A percentile compares a stretch with the other conserved stretches of the same genome.
Conservation (phyloP, 2,113 vertebrate species). For the Grallaria varia region DNA sequence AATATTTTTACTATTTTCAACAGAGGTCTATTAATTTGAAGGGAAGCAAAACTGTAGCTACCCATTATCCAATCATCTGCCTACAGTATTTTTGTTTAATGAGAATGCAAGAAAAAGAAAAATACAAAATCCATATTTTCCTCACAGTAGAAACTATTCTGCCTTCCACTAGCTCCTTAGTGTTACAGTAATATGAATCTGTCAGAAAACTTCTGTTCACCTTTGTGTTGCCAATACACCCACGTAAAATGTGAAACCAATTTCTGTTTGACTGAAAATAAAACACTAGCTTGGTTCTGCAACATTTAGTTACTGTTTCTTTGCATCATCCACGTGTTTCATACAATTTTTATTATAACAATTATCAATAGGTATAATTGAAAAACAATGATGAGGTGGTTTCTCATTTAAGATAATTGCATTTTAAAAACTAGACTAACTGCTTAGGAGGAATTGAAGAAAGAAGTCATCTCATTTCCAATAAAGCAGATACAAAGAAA, state of each 20-base stretch:
- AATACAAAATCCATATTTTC: not conserved
- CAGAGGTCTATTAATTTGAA: not conserved
- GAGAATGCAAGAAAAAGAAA: not conserved
- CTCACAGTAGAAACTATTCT: not conserved
- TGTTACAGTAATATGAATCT: not conserved
- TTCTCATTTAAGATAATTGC: not conserved
- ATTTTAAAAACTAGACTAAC: not conserved
- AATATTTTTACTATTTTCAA: not conserved
- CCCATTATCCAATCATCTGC: not conserved
- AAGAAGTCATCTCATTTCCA: not conserved
- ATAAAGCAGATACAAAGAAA: not conserved
- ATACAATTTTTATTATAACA: not conserved
- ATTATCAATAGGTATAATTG: not conserved
- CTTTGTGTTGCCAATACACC: not conserved
- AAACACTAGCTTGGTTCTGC: not conserved
- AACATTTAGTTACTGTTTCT: not conserved
- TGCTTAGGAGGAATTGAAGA: not conserved
- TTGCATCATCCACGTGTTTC: not conserved
- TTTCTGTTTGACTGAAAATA: not conserved
- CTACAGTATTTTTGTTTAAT: fast-evolving
- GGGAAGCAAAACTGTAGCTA: not conserved
- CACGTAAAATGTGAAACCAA: not conserved
- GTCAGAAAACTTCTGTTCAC: not conserved
- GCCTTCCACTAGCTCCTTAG: not conserved
- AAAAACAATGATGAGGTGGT: not conserved